A percentile compares a stretch with the other conserved stretches of the same genome.
These are phyloP conservation scores for Noctua janthina DNA, from an alignment of 2,888 invertebrate genomes.

Conservation along the genomic window DNA sequence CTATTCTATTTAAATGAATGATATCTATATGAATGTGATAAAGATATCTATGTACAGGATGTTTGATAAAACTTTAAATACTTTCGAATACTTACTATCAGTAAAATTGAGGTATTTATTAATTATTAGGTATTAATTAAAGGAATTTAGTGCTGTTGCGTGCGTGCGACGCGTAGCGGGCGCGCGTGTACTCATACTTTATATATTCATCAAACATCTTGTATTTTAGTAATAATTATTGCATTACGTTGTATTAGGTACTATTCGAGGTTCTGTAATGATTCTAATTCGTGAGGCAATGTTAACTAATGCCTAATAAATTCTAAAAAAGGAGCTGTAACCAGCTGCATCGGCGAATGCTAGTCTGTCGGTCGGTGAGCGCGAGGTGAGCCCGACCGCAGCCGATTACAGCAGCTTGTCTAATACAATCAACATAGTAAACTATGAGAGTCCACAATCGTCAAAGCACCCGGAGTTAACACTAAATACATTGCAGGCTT, in stretches of 20 bases:
- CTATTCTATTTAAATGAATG: conserved; percentile 86
- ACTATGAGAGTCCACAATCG: conserved; percentile 90
- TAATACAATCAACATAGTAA: conserved; percentile 87
- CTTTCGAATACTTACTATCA: conserved; percentile 74
- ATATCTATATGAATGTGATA: conserved; percentile 75
- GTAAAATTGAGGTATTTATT: conserved; percentile 79
- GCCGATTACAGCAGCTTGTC: conserved; percentile 80
- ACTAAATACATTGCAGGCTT: conserved; percentile 89
- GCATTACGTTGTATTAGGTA: conserved; percentile 70
- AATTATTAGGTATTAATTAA: conserved; percentile 71
- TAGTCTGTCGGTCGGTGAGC: conserved; percentile 31
- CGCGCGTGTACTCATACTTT: conserved; percentile 54
- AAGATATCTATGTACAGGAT: conserved; percentile 83
- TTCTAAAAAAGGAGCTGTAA: conserved; percentile 83
- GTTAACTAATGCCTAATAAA: conserved; percentile 86
- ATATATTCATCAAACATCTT: conserved; percentile 84
- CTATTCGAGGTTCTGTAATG: conserved; percentile 77
- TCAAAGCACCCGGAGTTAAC: conserved; percentile 90
- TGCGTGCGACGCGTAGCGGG: conserved; percentile 68
- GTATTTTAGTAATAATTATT: conserved; percentile 79
- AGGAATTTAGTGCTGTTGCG: conserved; percentile 73
- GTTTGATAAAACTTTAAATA: conserved; percentile 83
- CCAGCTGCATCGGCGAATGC: conserved; percentile 75
- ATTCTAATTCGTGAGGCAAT: conserved; percentile 84
- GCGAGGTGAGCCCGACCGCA: conserved; percentile 64